These are phyloP conservation scores for Bellardia pandia DNA, from an alignment of 2,888 invertebrate genomes.

Conservation along the genomic window DNA sequence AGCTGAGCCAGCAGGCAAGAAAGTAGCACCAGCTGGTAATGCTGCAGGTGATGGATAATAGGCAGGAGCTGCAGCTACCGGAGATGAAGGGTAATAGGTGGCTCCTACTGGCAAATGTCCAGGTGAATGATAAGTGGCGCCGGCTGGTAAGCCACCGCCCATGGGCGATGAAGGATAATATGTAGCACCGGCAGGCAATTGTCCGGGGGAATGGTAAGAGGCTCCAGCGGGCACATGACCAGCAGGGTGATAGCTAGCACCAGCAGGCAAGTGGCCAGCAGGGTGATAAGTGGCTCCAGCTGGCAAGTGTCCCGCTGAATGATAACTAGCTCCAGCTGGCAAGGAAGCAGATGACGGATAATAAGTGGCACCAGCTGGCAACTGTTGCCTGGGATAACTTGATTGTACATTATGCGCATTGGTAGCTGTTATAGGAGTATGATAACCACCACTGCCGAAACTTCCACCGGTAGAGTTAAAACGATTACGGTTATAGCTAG, in stretches of 20 bases:
- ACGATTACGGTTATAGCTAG: constrained; percentile 76
- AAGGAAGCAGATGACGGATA: constrained; percentile 68
- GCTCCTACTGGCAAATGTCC: constrained; percentile 70
- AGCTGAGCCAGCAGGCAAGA: constrained; percentile 76
- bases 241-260: constrained; percentile 73
- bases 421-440: constrained; percentile 80
- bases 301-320: constrained; percentile 70
- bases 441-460: constrained; percentile 63
- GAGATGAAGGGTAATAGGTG: constrained; percentile 75
- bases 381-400: constrained; percentile 79
- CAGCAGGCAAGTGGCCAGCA: constrained; percentile 72
- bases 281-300: constrained; percentile 73
- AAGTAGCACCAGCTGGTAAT: constrained; percentile 79
- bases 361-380: constrained; percentile 78
- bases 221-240: constrained; percentile 74
- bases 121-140: constrained; percentile 68
- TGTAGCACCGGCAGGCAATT: constrained; percentile 68
- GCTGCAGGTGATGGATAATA: constrained; percentile 74
- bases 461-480: constrained; percentile 76
- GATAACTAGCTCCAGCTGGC: constrained; percentile 75
- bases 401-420: constrained; percentile 79
- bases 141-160: constrained; percentile 71
- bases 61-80: constrained; percentile 65
- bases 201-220: constrained; percentile 64
- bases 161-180: constrained; percentile 76